Evolutionary conservation across 2,888 invertebrate species (phyloP), one percentile per base, ranked within the genome.

Genomic region (Mythimna albipuncta): DNA sequence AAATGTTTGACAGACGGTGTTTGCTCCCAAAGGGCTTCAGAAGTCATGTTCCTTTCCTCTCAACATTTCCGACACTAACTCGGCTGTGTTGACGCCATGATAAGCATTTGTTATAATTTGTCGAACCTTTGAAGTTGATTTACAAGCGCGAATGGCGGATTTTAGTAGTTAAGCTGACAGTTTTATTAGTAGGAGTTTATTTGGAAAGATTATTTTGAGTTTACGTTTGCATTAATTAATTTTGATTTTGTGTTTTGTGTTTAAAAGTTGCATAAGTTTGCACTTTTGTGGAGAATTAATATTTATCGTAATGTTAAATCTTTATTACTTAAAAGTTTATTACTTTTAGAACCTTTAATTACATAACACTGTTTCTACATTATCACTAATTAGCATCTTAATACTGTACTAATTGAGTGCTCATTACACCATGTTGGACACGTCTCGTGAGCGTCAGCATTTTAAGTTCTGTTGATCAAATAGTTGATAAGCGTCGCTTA

Each of bases 111-210:
- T 73, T 73, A 81, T 71, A 81, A 81, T 81, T 81, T 81, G 77
- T 81, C 82, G 67, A 77, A 57, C 68, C 83, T 83, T 83, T 83
- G 83, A 82, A 71, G 79, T 84, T 69, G 78, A 73, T 72, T 72
- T 75, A 74, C 69, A 73, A 71, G 71, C 78, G 69, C 67, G 70
- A 74, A 82, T 70, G 64, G 74, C 58, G 64, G 57, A 78, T 68
- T 83, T 81, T 64, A 67, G 58, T 69, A 58, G 75, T 71, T 66
- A 59, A 78, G 26, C 57, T 76, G 79, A 75, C 82, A 74, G 79
- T 74, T 84, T 81, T 83, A 81, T 79, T 81, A 47, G 61, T 44
- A 68, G 52, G 6, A 67, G 52, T 66, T 69, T 64, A 54, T 72
- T 80, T 70, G 63, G 50, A 35, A 66, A 74, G 61, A 74, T 71